These are phyloP conservation scores for Drosophila bifasciata DNA, from an alignment of 1,140 invertebrate genomes.

Conservation along the genomic window DNA sequence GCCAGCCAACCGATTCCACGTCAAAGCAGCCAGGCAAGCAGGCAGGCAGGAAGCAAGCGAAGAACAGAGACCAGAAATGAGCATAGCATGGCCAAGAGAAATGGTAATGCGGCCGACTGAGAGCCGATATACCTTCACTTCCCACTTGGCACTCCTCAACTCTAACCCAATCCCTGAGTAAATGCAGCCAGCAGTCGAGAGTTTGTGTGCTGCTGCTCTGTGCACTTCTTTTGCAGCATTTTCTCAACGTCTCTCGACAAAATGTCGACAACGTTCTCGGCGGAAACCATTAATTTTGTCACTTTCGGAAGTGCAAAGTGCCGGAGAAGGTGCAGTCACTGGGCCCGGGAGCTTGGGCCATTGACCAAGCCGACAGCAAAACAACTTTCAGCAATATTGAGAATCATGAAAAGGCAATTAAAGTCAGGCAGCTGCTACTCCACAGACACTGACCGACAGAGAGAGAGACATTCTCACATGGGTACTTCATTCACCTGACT, in stretches of 20 bases:
- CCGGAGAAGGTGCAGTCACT: slow-evolving; percentile 39
- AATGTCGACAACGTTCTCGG: slow-evolving; percentile 62
- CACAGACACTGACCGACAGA: neutral
- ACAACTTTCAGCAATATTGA: slow-evolving; percentile 53
- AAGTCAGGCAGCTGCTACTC: slow-evolving; percentile 58
- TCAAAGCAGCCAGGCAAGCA: slow-evolving; percentile 59
- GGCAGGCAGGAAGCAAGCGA: slow-evolving; percentile 35
- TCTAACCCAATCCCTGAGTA: slow-evolving; percentile 9
- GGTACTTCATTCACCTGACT: too few species aligned
- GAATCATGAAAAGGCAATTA: slow-evolving; percentile 78
- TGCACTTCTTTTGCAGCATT: slow-evolving; percentile 54
- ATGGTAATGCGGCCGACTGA: slow-evolving; percentile 69
- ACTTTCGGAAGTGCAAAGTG: slow-evolving; percentile 67
- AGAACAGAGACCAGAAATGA: slow-evolving; percentile 56
- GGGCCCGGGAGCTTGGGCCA: slow-evolving; percentile 24
- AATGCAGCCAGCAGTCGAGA: too few species aligned
- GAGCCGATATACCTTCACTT: slow-evolving; percentile 25
- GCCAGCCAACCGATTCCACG: slow-evolving; percentile 79
- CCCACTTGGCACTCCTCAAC: slow-evolving; percentile 1
- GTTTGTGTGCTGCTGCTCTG: too few species aligned
- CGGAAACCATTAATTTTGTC: slow-evolving; percentile 83
- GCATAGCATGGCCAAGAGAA: slow-evolving; percentile 76
- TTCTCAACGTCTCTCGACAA: slow-evolving; percentile 69
- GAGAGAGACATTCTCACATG: too few species aligned
- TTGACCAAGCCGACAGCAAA: slow-evolving; percentile 35